phyloP scores from a whole-genome alignment of 2,888 invertebrate genomes.

The Ecdyonurus torrentis region DNA sequence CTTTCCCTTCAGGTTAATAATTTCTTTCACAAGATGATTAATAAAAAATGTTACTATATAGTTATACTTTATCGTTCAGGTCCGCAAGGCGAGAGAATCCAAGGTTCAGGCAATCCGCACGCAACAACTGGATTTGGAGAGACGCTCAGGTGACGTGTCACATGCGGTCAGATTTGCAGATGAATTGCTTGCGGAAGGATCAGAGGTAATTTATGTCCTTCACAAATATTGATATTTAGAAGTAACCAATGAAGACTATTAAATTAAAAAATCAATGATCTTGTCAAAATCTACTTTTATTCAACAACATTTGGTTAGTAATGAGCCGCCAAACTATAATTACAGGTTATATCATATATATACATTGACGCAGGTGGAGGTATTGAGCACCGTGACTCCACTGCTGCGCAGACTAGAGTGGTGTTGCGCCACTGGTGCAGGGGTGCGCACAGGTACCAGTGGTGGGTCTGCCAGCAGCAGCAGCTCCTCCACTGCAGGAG shows the following conservation, averaged over 20 bases:
- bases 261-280: no score
- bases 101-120: constrained; percentile 27
- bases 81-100: constrained; percentile 20
- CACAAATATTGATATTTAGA: no score
- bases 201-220: constrained; percentile 49
- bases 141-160: constrained; percentile 35
- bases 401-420: constrained; percentile 47
- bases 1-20: constrained; percentile 31
- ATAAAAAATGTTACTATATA: no score
- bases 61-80: constrained; percentile 9
- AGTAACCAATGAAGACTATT: no score
- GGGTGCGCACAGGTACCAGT: constrained; percentile 5
- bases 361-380: constrained; percentile 12
- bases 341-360: constrained; percentile 1
- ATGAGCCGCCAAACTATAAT: no score
- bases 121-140: constrained; percentile 30
- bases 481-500: constrained; percentile 6
- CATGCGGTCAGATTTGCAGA: constrained; percentile 46
- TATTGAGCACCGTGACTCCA: constrained; percentile 42
- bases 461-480: constrained; percentile 8
- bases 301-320: no score
- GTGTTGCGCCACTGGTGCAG: constrained; percentile 24
- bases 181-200: constrained; percentile 44
- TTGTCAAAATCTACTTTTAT: no score
- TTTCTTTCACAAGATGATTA: no score